Base-by-base conservation (phyloP, 2,797 vertebrate genomes). In the Enteromius viviparus region DNA sequence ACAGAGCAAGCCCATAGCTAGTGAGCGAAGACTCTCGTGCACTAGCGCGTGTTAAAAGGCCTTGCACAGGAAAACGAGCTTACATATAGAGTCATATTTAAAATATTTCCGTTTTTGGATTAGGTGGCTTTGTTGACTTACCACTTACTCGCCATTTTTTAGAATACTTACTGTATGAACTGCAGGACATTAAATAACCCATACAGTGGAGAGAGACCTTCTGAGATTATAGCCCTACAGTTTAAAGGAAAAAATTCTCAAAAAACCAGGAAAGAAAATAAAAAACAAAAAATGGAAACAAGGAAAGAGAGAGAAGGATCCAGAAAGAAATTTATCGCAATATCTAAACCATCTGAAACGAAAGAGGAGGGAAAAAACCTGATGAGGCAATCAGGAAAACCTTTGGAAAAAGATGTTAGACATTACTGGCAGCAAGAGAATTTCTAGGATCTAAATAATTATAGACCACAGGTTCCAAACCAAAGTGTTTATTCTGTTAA, bases 191-290 rank as follows among this genome's bases (percentile, higher is more conserved):
- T 91, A 90, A 93, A 93, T 92, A 93, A 94, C 93, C 91, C 87
- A 92, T 93, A 95, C 91, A 95, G 91, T 92, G 95, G 92, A 93
- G 92, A 92, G 87, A 94, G 91, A 94, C 92, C 89, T 26, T 94
- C 88, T 92, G 91, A 94, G 90, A 91, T 88, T 87, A 92, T 87
- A 94, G 88, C 91, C 86, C 94, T 95, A 94, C 82, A 94, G 94
- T 92, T 91, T 78, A 75, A 62, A 77, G 78, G 81, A 93, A 95
- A 94, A 88, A 86, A 94, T 91, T 94, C 91, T 94, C 82, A 92
- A 89, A 45, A 58, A 26, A 37, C 37, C 37, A 40, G 0, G 12
- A 55, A 11, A 19, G 29, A 51, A 64, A 5, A 45, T 49, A 14
- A 88, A 14, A 88, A 47, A 74, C 4, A 15, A 83, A 69, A 75